These are phyloP conservation scores for Calcarius lapponicus DNA, from an alignment of 2,797 vertebrate species.

Conservation along the genomic window DNA sequence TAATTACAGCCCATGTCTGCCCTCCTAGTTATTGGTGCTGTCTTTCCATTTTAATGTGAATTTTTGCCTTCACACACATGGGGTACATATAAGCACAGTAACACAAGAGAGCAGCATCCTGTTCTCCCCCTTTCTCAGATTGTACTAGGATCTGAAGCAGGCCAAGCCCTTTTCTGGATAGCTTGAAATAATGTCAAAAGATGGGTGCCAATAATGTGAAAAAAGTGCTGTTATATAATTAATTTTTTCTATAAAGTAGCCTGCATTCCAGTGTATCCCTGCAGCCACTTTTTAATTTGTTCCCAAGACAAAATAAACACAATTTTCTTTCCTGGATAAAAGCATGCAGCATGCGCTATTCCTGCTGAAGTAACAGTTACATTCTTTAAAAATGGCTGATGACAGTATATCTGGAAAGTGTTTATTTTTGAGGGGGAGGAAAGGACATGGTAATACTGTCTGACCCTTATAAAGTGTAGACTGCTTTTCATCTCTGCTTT, in stretches of 20 bases:
- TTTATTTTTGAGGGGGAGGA: background rate
- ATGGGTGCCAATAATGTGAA: background rate
- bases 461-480: background rate
- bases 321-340: background rate
- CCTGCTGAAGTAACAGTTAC: background rate
- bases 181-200: background rate
- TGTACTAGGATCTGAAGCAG: background rate
- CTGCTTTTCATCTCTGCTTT: background rate
- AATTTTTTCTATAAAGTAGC: background rate
- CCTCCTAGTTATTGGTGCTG: background rate
- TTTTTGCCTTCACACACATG: background rate
- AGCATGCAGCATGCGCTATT: background rate
- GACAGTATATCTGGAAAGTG: background rate
- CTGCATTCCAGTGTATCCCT: background rate
- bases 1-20: background rate
- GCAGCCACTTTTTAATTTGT: background rate
- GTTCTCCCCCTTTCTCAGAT: background rate
- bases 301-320: background rate
- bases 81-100: background rate
- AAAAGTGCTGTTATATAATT: background rate
- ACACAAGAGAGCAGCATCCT: too few species aligned
- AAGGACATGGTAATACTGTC: background rate
- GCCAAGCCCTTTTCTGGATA: background rate
- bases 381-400: background rate
- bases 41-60: background rate